Percentiles rank a stretch among this genome's conserved stretches.
These are phyloP conservation scores for Sarcophaga caerulescens DNA, from an alignment of 2,888 invertebrate genomes.

Conservation along the genomic window DNA sequence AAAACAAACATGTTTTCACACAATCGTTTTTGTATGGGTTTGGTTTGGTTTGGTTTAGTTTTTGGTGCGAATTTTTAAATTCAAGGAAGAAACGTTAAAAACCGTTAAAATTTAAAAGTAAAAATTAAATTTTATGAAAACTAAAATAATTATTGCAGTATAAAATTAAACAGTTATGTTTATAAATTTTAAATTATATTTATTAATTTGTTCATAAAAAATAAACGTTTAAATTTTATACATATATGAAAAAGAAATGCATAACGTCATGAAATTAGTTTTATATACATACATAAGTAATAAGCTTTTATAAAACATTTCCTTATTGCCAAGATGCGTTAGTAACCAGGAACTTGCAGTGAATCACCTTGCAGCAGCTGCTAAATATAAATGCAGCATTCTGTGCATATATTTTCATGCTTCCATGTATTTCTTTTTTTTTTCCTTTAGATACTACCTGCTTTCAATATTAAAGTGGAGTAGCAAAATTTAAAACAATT, in stretches of 20 bases:
- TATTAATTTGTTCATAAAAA: not conserved
- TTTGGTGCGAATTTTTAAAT: slow-evolving; percentile 37
- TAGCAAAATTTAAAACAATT: not conserved
- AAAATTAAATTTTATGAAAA: not conserved
- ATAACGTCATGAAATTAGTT: not conserved
- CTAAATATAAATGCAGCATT: slow-evolving; percentile 60
- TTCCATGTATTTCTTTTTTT: not conserved
- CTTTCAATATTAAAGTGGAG: slow-evolving; percentile 16
- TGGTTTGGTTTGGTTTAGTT: slow-evolving; percentile 2
- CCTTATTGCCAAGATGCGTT: not conserved
- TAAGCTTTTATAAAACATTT: not conserved
- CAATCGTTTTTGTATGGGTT: not conserved
- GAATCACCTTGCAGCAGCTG: slow-evolving; percentile 78
- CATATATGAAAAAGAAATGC: not conserved
- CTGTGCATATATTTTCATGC: slow-evolving; percentile 6
- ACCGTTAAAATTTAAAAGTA: slow-evolving; percentile 49
- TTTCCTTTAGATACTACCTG: slow-evolving; percentile 5
- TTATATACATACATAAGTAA: not conserved
- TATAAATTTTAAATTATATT: not conserved
- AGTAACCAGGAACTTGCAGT: slow-evolving; percentile 9
- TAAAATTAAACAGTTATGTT: not conserved
- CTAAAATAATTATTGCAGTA: not conserved
- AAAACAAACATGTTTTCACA: too few relatives aligned
- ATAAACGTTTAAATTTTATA: not conserved
- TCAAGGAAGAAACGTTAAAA: slow-evolving; percentile 44